phyloP scores from a whole-genome alignment of 2,113 vertebrate genomes.

The Pogonocichla stellata region DNA sequence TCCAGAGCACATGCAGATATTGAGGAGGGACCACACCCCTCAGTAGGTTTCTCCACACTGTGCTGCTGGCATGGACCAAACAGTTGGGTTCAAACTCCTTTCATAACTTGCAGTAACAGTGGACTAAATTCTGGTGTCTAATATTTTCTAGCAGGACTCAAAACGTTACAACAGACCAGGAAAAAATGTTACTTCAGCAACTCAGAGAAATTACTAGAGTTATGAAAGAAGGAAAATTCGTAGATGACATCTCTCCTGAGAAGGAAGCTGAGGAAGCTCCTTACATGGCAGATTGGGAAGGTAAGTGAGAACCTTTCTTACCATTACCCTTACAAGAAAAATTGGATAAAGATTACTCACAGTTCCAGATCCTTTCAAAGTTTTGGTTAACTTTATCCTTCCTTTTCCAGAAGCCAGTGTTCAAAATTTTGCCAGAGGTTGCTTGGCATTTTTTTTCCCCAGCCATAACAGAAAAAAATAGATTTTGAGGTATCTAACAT shows the following conservation, averaged over 20 bases:
- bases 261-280: constrained; percentile 87
- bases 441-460: neutral
- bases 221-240: constrained; percentile 90
- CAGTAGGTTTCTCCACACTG: neutral
- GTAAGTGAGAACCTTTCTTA: constrained; percentile 55
- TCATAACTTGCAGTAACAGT: neutral
- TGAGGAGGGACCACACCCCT: neutral
- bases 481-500: neutral
- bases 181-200: constrained; percentile 87
- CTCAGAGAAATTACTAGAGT: constrained; percentile 93
- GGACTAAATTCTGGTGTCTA: constrained; percentile 14
- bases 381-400: neutral
- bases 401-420: constrained; percentile 10
- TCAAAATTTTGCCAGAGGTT: neutral
- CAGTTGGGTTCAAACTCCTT: neutral
- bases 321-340: neutral
- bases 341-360: neutral
- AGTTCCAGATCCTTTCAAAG: neutral
- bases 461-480: neutral
- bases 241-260: constrained; percentile 81
- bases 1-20: neutral
- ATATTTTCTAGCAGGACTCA: constrained; percentile 68
- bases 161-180: constrained; percentile 85
- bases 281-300: constrained; percentile 86
- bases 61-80: neutral